Percentiles rank a stretch among this genome's conserved stretches.
Conservation (phyloP, 2,888 invertebrate genomes). For the Lordiphosa fenestrarum region DNA sequence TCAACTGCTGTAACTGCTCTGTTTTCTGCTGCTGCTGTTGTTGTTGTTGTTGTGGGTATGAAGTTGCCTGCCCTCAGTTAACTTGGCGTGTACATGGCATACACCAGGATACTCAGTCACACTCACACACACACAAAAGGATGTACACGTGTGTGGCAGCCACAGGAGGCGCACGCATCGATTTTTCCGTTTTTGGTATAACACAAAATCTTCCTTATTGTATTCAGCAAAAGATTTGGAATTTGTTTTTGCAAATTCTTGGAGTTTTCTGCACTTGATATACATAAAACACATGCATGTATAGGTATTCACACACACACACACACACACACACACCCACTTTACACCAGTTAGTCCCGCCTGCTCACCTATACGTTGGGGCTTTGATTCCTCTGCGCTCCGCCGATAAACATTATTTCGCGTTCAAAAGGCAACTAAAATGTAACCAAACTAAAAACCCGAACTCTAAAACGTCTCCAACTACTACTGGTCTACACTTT, state of each 20-base stretch:
- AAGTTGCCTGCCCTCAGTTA: constrained; percentile 63
- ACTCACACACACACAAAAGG: constrained; percentile 19
- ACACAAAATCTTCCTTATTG: constrained; percentile 65
- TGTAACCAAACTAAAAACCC: constrained; percentile 12
- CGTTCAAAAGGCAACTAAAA: background rate
- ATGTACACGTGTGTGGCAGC: constrained; percentile 36
- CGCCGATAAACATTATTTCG: constrained; percentile 57
- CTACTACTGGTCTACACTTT: constrained; percentile 59
- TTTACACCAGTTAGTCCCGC: constrained; percentile 25
- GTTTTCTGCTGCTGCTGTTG: constrained; percentile 24
- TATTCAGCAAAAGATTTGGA: constrained; percentile 34
- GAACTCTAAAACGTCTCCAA: constrained; percentile 40
- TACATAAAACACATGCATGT: constrained; percentile 16
- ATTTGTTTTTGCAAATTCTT: constrained; percentile 7
- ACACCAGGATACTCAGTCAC: constrained; percentile 31
- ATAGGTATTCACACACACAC: constrained; percentile 9
- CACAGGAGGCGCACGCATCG: constrained; percentile 66
- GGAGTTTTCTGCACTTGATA: constrained; percentile 31
- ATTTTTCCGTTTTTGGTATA: constrained; percentile 70
- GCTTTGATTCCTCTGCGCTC: constrained; percentile 49
- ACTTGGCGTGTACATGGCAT: constrained; percentile 59
- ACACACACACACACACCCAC: constrained; percentile 11
- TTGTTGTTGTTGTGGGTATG: constrained; percentile 68
- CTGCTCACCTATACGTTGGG: constrained; percentile 60
- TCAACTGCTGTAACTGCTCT: constrained; percentile 30